Evolutionary conservation across 1,140 invertebrate species (phyloP), one percentile per base, ranked within the genome.

Genomic region (Diorhabda elongata): DNA sequence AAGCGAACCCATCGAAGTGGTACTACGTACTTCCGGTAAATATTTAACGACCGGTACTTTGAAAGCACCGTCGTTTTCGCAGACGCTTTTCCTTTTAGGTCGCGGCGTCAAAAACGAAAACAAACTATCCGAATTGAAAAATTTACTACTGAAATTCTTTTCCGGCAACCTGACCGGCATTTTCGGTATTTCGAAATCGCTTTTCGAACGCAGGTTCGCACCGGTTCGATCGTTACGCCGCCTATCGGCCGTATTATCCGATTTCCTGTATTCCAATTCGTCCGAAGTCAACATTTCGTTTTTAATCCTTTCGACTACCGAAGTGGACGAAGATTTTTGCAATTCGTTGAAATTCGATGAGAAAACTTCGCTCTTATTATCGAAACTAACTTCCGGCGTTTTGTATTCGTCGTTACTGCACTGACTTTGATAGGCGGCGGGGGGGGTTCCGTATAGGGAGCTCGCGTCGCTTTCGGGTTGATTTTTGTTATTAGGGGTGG

Each of bases 101-200:
- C 74, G 68, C 26, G 80, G 80, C 6, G 80, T 81, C 8, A 79
- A 68, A 69, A 79, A 80, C 0, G 78, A 76, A 43, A 75, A 73
- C 4, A 81, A 66, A 43, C 73, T 75, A 59, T 79, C 74, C n/a
- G 79, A 75, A 64, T 71, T 72, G 68, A 67, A 76, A 66, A 71
- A 74, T 47, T 62, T 67, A 42, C 58, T 66, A 9, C 61, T 52
- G 6, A 71, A 69, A 7, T 70, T 64, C 11, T 69, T 64, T 42
- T 74, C 68, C n/a, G 70, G 45, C 45, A 64, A 62, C 26, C 67
- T 8, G 5, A 64, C 64, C 6, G 68, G 69, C 42, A 74, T 66
- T 58, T 74, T 67, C 0, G 78, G 77, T n/a, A 81, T 80, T 65
- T 77, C 73, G 66, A 77, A 79, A 43, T 80, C 79, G 68, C 78